Conservation (phyloP, 2,797 vertebrate species). For the Pseudocheirus occidentalis region DNA sequence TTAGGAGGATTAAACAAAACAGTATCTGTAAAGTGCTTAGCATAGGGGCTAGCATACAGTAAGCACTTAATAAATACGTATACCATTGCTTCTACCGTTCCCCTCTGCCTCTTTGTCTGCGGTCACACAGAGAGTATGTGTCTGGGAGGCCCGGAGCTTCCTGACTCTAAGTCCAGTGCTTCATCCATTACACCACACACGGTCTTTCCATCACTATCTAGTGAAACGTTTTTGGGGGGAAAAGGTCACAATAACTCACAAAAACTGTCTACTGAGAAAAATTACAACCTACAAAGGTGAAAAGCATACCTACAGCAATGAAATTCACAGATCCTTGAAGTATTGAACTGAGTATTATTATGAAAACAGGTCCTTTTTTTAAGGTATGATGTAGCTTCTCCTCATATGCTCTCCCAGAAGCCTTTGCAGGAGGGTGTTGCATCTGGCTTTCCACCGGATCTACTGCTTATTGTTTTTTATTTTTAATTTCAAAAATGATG, state of each 20-base stretch:
- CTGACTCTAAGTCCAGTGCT: background rate
- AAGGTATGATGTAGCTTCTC: background rate
- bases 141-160: background rate
- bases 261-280: background rate
- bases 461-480: background rate
- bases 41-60: background rate
- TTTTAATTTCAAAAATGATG: background rate
- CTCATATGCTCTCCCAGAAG: background rate
- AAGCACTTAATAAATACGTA: background rate
- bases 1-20: background rate
- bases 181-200: background rate
- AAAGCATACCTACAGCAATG: background rate
- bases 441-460: background rate
- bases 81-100: background rate
- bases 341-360: background rate
- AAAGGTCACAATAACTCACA: background rate
- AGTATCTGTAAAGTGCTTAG: background rate
- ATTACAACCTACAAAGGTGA: background rate
- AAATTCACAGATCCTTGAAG: background rate
- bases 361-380: background rate
- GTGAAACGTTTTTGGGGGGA: background rate
- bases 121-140: background rate
- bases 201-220: background rate
- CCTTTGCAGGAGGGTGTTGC: background rate
- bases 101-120: background rate